Evolutionary conservation across 2,113 vertebrate genomes (phyloP).

Genomic region (Ceyx melanurus): DNA sequence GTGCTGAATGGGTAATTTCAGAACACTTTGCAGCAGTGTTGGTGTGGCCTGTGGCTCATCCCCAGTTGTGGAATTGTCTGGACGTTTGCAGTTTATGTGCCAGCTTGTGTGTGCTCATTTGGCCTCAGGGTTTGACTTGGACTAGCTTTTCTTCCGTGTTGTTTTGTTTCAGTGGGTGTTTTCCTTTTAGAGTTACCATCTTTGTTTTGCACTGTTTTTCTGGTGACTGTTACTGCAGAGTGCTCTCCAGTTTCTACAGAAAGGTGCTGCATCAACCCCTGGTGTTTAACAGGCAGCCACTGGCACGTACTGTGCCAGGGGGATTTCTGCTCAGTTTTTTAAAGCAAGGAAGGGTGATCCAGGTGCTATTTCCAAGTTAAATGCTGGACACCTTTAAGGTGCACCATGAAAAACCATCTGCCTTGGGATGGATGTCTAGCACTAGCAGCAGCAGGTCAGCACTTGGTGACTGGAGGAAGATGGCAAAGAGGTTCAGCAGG

Average conservation of each 20-base stretch:
- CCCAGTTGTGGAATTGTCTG: neutral
- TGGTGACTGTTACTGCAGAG: neutral
- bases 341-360: neutral
- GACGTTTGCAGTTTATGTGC: neutral
- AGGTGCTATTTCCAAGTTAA: neutral
- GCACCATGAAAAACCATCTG: neutral
- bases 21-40: neutral
- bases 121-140: neutral
- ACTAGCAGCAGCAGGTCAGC: neutral
- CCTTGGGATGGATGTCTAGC: neutral
- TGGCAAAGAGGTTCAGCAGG: neutral
- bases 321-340: constrained; percentile 14
- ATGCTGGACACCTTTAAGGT: neutral
- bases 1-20: neutral
- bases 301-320: neutral
- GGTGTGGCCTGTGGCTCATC: neutral
- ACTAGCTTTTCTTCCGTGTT: neutral
- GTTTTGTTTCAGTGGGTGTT: neutral
- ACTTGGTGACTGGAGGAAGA: neutral
- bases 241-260: neutral
- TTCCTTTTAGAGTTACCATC: neutral
- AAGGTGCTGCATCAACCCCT: neutral
- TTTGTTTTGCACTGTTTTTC: neutral
- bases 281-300: neutral
- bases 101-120: neutral